These are phyloP conservation scores for Benitochromis conjunctus DNA, from an alignment of 2,113 vertebrate genomes.

Conservation along the genomic window DNA sequence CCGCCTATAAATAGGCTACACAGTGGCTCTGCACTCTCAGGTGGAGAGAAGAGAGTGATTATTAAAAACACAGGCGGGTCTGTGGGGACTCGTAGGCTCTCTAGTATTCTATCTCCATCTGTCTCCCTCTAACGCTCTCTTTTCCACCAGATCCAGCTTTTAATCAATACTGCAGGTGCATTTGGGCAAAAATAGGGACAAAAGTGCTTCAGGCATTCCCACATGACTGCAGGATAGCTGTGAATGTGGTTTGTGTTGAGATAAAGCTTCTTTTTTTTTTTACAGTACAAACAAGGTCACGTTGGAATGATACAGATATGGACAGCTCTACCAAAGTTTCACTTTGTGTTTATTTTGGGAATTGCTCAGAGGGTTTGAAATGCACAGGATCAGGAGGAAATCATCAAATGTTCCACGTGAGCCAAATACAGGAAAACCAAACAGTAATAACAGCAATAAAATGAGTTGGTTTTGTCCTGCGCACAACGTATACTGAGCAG, in stretches of 20 bases:
- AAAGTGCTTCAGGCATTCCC: background rate
- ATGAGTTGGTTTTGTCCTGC: background rate
- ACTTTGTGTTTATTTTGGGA: background rate
- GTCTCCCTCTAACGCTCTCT: conserved; percentile 32
- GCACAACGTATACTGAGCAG: background rate
- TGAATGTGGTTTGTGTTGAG: background rate
- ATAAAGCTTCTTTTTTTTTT: background rate
- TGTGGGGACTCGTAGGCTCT: conserved; percentile 25
- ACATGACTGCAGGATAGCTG: background rate
- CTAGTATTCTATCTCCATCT: conserved; percentile 1
- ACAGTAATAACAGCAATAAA: background rate
- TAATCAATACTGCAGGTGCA: conserved; percentile 20
- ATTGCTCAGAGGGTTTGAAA: background rate
- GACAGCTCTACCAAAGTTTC: background rate
- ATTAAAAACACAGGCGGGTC: conserved; percentile 65
- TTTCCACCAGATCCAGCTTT: conserved; percentile 22
- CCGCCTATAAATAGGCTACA: conserved; percentile 58
- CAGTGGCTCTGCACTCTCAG: conserved; percentile 42
- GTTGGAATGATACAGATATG: background rate
- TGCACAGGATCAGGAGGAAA: background rate
- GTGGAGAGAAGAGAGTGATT: conserved; percentile 57
- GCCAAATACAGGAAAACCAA: background rate
- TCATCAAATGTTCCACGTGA: background rate
- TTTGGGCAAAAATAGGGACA: background rate
- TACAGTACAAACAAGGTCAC: background rate